Percentiles rank a stretch among this genome's conserved stretches.
Evolutionary conservation across 2,797 vertebrate species (phyloP).

Genomic region (Epinephelus malabaricus): DNA sequence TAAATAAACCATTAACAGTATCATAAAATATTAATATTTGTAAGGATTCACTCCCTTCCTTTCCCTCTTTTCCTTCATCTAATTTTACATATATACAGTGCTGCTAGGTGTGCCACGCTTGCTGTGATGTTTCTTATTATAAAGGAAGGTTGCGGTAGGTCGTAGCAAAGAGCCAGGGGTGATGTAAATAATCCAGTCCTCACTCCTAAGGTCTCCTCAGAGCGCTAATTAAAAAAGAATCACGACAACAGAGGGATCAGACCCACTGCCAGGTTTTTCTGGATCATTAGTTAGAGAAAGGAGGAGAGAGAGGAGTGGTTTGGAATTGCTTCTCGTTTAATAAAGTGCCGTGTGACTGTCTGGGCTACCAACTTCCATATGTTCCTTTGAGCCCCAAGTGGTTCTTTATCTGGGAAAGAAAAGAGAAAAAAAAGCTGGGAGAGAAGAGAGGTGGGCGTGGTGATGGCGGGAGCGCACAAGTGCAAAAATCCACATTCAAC

Average conservation of each 20-base stretch:
- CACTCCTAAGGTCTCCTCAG: slow-evolving; percentile 68
- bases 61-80: not conserved
- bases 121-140: slow-evolving; percentile 49
- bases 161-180: slow-evolving; percentile 69
- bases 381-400: slow-evolving; percentile 74
- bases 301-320: slow-evolving; percentile 74
- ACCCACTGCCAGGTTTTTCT: slow-evolving; percentile 77
- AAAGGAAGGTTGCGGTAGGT: slow-evolving; percentile 54
- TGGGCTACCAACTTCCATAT: slow-evolving; percentile 80
- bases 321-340: slow-evolving; percentile 81
- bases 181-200: slow-evolving; percentile 78
- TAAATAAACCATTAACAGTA: slow-evolving; percentile 14
- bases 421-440: not conserved
- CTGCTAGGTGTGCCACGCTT: slow-evolving; percentile 56
- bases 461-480: slow-evolving; percentile 47
- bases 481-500: slow-evolving; percentile 62
- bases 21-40: not conserved
- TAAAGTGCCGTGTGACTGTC: slow-evolving; percentile 82
- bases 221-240: slow-evolving; percentile 86
- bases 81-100: slow-evolving; percentile 18
- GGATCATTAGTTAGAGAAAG: slow-evolving; percentile 81
- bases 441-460: slow-evolving; percentile 34
- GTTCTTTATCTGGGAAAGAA: slow-evolving; percentile 66
- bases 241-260: slow-evolving; percentile 78
- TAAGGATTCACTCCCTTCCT: too few species aligned